These are phyloP conservation scores for Montipora capitata DNA, from an alignment of 92 coral and sea anemone species.

Conservation along the genomic window DNA sequence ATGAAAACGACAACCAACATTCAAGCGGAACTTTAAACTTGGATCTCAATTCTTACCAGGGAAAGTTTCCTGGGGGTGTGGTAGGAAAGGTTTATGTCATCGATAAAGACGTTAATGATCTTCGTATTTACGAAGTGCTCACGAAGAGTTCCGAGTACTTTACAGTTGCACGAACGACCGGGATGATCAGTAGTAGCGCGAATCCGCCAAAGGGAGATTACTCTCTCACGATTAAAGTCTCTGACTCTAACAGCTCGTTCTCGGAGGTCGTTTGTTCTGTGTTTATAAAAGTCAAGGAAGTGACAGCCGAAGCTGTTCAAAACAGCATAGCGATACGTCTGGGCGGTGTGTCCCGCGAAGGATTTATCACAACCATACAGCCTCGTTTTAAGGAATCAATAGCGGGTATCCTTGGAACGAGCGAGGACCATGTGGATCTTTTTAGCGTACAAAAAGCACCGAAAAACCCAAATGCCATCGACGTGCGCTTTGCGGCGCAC, in stretches of 20 bases:
- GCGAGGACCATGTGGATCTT: constrained; percentile 84
- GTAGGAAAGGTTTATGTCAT: constrained; percentile 92
- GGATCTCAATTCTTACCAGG: constrained; percentile 78
- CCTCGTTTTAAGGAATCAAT: constrained; percentile 78
- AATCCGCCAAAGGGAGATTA: constrained; percentile 79
- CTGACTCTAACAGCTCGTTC: constrained; percentile 82
- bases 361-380: constrained; percentile 69
- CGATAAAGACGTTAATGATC: constrained; percentile 93
- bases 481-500: constrained; percentile 95
- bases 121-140: constrained; percentile 74
- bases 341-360: constrained; percentile 56
- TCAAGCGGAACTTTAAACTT: constrained; percentile 79
- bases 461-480: constrained; percentile 59
- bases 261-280: constrained; percentile 84
- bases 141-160: constrained; percentile 75
- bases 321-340: constrained; percentile 91
- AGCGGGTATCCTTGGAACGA: constrained; percentile 77
- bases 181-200: constrained; percentile 79
- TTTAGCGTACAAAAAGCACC: constrained; percentile 88
- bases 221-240: constrained; percentile 75
- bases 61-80: constrained; percentile 85
- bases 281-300: constrained; percentile 71
- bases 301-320: constrained; percentile 84
- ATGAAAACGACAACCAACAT: constrained; percentile 94
- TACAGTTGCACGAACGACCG: constrained; percentile 78